Conservation (phyloP, 1,140 invertebrate species). For the Pachypeltis micranthus region DNA sequence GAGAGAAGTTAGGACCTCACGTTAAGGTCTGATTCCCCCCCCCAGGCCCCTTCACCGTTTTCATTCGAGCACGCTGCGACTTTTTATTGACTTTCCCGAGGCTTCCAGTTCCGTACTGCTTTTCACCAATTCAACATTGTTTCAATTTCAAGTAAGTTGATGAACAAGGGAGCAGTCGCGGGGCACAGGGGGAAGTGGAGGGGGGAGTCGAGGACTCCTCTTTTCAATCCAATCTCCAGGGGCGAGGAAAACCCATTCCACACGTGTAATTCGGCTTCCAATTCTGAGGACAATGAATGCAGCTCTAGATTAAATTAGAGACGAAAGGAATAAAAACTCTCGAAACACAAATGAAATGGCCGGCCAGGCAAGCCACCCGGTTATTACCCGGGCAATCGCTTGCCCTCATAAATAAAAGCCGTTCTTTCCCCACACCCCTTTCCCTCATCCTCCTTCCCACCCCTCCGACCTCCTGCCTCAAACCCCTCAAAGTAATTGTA, state of each 20-base stretch:
- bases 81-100: too few species aligned
- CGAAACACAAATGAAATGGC: constrained; percentile 6
- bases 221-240: constrained; percentile 4
- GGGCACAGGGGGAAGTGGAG: neutral
- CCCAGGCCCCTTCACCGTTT: too few species aligned
- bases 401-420: constrained; percentile 4
- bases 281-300: constrained; percentile 9
- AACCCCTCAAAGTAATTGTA: neutral
- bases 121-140: constrained; percentile 1
- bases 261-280: constrained; percentile 7
- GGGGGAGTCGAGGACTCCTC: neutral
- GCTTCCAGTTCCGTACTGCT: constrained; percentile 12
- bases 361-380: neutral
- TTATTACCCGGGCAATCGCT: constrained; percentile 11
- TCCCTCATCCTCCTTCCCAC: neutral
- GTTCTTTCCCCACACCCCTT: neutral
- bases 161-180: neutral
- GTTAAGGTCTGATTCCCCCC: too few species aligned
- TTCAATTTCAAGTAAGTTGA: constrained; percentile 10
- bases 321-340: constrained; percentile 8
- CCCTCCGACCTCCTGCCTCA: neutral
- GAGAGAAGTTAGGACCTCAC: too few species aligned
- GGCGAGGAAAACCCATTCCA: neutral
- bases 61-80: too few species aligned
- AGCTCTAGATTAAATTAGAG: constrained; percentile 9